phyloP scores from a whole-genome alignment of 2,888 invertebrate species.

The Drosophila putrida region DNA sequence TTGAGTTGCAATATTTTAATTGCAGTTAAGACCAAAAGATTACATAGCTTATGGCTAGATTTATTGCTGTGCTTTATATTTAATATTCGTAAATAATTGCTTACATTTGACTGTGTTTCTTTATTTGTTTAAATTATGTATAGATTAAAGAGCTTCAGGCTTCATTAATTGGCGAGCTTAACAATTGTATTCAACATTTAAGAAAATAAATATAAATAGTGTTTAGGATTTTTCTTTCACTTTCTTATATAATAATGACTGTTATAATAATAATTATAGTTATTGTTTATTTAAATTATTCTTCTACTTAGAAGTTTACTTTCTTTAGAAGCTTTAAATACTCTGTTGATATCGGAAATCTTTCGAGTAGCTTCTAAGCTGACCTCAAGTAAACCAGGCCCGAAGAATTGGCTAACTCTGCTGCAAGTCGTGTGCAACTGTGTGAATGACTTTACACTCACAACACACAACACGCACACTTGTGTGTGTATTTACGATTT shows the following conservation, averaged over 20 bases:
- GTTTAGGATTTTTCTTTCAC: too few relatives aligned
- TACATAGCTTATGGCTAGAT: neutral
- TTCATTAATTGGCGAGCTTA: neutral
- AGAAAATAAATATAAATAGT: too few relatives aligned
- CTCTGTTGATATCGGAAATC: neutral
- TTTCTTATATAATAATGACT: too few relatives aligned
- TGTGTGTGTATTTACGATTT: slow-evolving; percentile 70
- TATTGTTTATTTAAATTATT: too few relatives aligned
- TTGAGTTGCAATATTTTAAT: neutral
- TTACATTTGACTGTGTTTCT: too few relatives aligned
- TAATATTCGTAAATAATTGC: neutral
- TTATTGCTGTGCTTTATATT: neutral
- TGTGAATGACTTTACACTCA: slow-evolving; percentile 40
- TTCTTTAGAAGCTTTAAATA: too few relatives aligned
- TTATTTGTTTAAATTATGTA: too few relatives aligned
- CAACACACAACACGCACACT: slow-evolving; percentile 9
- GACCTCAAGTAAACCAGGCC: slow-evolving; percentile 9
- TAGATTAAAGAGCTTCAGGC: neutral
- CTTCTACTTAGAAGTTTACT: too few relatives aligned
- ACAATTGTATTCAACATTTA: too few relatives aligned
- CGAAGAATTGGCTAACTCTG: slow-evolving; percentile 1
- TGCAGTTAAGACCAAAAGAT: neutral
- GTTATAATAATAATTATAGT: too few relatives aligned
- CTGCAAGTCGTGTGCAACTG: slow-evolving; percentile 14
- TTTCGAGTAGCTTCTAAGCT: neutral